These are phyloP conservation scores for Acanthurus tractus DNA, from an alignment of 2,797 vertebrate genomes.

Conservation along the genomic window DNA sequence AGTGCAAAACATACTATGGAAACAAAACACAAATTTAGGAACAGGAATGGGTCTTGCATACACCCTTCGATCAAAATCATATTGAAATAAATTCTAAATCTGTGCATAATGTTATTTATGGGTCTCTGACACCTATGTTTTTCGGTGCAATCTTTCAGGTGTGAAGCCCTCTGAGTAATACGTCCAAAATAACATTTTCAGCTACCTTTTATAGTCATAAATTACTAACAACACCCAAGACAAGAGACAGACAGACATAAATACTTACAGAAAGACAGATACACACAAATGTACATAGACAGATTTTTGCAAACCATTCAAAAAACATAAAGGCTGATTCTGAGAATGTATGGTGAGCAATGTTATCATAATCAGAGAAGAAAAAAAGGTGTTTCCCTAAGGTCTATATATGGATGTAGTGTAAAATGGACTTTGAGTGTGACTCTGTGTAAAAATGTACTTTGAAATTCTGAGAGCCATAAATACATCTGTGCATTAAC, in stretches of 20 bases:
- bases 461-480: slow-evolving; percentile 6
- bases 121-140: too few species aligned
- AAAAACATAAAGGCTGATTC: not conserved
- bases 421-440: not conserved
- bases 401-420: not conserved
- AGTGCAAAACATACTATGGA: not conserved
- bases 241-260: too few species aligned
- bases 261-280: too few species aligned
- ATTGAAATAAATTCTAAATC: slow-evolving; percentile 8
- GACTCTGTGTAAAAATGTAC: not conserved
- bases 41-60: too few species aligned
- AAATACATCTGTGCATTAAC: slow-evolving; percentile 22
- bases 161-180: too few species aligned
- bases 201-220: too few species aligned
- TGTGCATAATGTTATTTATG: not conserved
- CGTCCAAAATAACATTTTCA: too few species aligned
- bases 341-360: not conserved
- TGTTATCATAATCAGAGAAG: not conserved
- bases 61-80: too few species aligned
- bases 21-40: not conserved
- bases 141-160: too few species aligned
- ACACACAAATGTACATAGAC: too few species aligned
- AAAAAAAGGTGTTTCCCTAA: not conserved
- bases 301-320: not conserved
- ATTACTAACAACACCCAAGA: too few species aligned